Conservation (phyloP, 30 jellyfish, hydroid and myxozoan genomes). For the Aurelia aurita complex sp. Pacific region DNA sequence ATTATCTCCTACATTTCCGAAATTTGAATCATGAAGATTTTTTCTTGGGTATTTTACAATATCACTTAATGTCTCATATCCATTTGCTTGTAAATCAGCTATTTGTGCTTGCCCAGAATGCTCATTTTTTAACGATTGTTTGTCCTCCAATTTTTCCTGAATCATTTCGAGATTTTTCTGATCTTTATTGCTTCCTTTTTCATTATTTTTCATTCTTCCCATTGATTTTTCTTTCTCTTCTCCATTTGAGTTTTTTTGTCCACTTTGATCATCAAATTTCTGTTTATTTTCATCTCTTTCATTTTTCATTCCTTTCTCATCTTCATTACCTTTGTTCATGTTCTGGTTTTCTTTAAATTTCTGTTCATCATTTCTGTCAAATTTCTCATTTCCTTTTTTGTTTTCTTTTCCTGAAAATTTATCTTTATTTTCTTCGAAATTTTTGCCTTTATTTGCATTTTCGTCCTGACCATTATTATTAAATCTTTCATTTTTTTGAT, state of each 20-base stretch:
- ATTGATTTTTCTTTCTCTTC: slow-evolving; percentile 4
- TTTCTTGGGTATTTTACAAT: slow-evolving; percentile 72
- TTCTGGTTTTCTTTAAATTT: slow-evolving; percentile 17
- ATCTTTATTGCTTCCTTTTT: slow-evolving; percentile 15
- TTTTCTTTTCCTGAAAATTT: slow-evolving; percentile 1
- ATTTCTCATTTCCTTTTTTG: slow-evolving; percentile 21
- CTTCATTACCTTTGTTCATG: background rate
- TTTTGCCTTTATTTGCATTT: too few species aligned
- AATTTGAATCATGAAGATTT: slow-evolving; percentile 16
- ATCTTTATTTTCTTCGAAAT: slow-evolving; percentile 3
- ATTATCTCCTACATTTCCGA: background rate
- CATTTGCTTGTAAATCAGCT: slow-evolving; percentile 43
- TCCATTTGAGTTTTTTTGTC: background rate
- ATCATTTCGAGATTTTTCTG: slow-evolving; percentile 19
- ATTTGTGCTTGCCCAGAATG: slow-evolving; percentile 48
- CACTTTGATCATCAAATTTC: background rate
- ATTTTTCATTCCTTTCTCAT: background rate
- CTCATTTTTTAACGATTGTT: slow-evolving; percentile 30
- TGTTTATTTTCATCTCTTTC: background rate
- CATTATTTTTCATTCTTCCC: background rate
- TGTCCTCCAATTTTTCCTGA: slow-evolving; percentile 7
- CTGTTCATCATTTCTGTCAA: background rate
- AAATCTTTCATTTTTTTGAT: too few species aligned
- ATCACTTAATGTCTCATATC: slow-evolving; percentile 66
- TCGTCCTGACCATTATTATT: slow-evolving; percentile 6